Evolutionary conservation across 2,113 vertebrate genomes (phyloP).

Genomic region (Neolamprologus caudopunctatus): DNA sequence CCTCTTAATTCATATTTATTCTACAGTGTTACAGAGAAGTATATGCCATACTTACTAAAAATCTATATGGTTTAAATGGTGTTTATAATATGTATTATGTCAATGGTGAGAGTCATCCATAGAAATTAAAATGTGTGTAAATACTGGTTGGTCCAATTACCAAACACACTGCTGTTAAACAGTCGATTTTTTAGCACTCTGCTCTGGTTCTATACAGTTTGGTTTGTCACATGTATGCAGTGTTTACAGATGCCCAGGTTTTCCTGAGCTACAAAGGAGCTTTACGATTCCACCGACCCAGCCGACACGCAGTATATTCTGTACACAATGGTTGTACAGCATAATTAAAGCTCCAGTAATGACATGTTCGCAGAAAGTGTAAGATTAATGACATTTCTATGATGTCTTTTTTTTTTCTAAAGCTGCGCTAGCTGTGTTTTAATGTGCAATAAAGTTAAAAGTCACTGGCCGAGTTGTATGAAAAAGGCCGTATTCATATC

Average conservation of each 20-base stretch:
- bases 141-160: neutral
- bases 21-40: neutral
- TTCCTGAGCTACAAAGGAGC: neutral
- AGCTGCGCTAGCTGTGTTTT: neutral
- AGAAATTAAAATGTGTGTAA: neutral
- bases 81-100: neutral
- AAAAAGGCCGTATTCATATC: neutral
- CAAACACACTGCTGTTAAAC: neutral
- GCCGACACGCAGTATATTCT: neutral
- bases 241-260: constrained; percentile 5
- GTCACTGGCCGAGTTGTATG: neutral
- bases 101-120: neutral
- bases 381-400: neutral
- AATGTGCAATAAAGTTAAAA: constrained; percentile 27
- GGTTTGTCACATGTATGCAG: neutral
- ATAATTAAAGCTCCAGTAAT: neutral
- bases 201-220: neutral
- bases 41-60: neutral
- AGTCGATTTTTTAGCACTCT: neutral
- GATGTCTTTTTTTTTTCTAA: neutral
- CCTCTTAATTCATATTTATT: neutral
- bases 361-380: neutral
- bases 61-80: neutral
- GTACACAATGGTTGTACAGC: neutral
- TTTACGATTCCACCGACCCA: neutral